Percentiles rank a stretch among this genome's conserved stretches.
phyloP scores from a whole-genome alignment of 2,113 vertebrate genomes.

The Silurus asotus region DNA sequence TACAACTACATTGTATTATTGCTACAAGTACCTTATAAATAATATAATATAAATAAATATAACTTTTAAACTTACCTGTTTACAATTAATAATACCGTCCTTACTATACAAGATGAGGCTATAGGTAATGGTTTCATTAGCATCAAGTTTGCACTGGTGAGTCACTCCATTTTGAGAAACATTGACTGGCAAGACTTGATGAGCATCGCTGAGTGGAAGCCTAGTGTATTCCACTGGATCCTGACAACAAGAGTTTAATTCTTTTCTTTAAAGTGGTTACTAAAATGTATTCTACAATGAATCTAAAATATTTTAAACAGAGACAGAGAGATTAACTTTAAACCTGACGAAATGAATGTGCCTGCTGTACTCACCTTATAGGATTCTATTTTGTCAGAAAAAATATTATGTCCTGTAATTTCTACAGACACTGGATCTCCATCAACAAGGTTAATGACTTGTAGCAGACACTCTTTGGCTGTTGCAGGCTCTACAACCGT shows the following conservation, averaged over 20 bases:
- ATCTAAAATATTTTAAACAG: background rate
- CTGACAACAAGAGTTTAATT: slow-evolving; percentile 63
- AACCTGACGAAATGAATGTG: background rate
- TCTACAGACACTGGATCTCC: slow-evolving; percentile 67
- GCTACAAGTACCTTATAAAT: background rate
- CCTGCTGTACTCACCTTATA: slow-evolving; percentile 71
- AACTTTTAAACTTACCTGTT: slow-evolving; percentile 78
- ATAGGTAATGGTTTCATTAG: slow-evolving; percentile 74
- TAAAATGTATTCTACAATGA: background rate
- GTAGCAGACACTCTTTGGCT: slow-evolving; percentile 76
- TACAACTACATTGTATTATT: background rate
- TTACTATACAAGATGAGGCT: slow-evolving; percentile 75
- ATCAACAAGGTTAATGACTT: slow-evolving; percentile 83
- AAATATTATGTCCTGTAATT: slow-evolving; percentile 60
- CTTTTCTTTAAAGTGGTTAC: background rate
- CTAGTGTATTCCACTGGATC: slow-evolving; percentile 77
- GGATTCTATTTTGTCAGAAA: slow-evolving; percentile 68
- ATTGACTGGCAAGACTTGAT: slow-evolving; percentile 61
- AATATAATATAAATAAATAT: background rate
- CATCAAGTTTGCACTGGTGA: slow-evolving; percentile 55
- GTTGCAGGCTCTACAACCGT: slow-evolving; percentile 72
- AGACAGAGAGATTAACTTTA: background rate
- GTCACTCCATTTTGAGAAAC: slow-evolving; percentile 60
- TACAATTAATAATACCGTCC: slow-evolving; percentile 64
- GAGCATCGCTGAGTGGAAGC: slow-evolving; percentile 66